Evolutionary conservation across 2,888 invertebrate species (phyloP).

Genomic region (Nemoura dubitans): DNA sequence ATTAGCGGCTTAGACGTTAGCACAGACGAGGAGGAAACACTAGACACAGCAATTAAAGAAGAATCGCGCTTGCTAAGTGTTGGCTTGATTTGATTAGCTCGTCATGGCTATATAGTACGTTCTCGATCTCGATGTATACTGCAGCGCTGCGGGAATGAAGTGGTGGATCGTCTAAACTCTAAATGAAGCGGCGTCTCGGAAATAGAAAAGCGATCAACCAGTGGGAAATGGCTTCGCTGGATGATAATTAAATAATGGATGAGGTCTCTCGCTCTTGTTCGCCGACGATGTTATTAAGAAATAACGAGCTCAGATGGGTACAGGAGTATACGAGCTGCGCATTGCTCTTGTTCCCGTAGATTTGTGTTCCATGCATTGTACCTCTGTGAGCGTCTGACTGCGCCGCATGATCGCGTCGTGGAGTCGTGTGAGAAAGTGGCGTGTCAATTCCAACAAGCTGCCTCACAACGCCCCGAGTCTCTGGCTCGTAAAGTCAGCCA

Average conservation of each 20-base stretch:
- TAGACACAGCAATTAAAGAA: slow-evolving; percentile 7
- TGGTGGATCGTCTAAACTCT: neutral
- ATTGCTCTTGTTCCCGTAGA: neutral
- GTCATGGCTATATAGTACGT: neutral
- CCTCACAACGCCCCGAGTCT: neutral
- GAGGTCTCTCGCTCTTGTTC: neutral
- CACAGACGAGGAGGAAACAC: neutral
- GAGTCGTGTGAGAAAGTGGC: neutral
- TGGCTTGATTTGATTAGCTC: slow-evolving; percentile 20
- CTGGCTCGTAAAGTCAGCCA: neutral
- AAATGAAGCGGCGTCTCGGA: neutral
- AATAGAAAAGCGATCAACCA: neutral
- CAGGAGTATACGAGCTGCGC: neutral
- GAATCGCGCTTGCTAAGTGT: slow-evolving; percentile 16
- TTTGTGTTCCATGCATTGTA: neutral
- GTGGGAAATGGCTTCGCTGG: neutral
- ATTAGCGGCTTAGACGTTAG: slow-evolving; percentile 5
- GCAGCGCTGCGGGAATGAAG: neutral
- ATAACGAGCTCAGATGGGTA: neutral
- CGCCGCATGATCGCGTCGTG: neutral
- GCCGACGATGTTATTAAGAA: neutral
- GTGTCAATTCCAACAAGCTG: neutral
- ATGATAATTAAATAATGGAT: neutral
- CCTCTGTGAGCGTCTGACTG: neutral
- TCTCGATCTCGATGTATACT: neutral